Evolutionary conservation across 2,888 invertebrate species (phyloP).

Genomic region (Catocala fraxini): DNA sequence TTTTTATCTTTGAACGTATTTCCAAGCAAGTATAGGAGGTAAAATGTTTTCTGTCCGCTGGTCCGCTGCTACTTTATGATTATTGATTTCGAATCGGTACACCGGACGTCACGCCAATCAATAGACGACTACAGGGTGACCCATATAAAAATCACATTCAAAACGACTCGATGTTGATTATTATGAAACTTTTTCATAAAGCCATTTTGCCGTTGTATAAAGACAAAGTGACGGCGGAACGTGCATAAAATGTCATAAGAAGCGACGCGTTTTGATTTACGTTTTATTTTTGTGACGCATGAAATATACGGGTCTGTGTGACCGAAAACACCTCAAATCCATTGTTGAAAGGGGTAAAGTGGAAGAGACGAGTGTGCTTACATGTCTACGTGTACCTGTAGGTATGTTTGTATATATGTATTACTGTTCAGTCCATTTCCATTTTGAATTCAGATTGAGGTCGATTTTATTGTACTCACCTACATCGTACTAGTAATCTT

Average conservation of each 20-base stretch:
- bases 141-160: slow-evolving; percentile 9
- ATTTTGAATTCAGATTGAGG: not conserved
- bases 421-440: not conserved
- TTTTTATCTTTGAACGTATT: not conserved
- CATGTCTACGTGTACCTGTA: slow-evolving; percentile 5
- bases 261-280: slow-evolving; percentile 43
- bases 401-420: slow-evolving; percentile 8
- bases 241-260: slow-evolving; percentile 43
- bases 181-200: slow-evolving; percentile 15
- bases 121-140: slow-evolving; percentile 4
- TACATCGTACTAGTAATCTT: too few species aligned
- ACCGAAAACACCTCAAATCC: slow-evolving; percentile 48
- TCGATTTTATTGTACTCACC: too few species aligned
- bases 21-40: not conserved
- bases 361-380: slow-evolving; percentile 7
- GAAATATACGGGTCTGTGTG: slow-evolving; percentile 37
- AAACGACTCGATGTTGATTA: slow-evolving; percentile 7
- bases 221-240: slow-evolving; percentile 33
- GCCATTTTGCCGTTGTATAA: slow-evolving; percentile 31
- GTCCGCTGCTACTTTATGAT: slow-evolving; percentile 12
- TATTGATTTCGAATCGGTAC: slow-evolving; percentile 25
- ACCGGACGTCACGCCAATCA: slow-evolving; percentile 9
- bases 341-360: slow-evolving; percentile 29
- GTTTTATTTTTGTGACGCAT: slow-evolving; percentile 49
- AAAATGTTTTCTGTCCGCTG: slow-evolving; percentile 12